Evolutionary conservation across 2,888 invertebrate species (phyloP).

Genomic region (Achlya flavicornis): DNA sequence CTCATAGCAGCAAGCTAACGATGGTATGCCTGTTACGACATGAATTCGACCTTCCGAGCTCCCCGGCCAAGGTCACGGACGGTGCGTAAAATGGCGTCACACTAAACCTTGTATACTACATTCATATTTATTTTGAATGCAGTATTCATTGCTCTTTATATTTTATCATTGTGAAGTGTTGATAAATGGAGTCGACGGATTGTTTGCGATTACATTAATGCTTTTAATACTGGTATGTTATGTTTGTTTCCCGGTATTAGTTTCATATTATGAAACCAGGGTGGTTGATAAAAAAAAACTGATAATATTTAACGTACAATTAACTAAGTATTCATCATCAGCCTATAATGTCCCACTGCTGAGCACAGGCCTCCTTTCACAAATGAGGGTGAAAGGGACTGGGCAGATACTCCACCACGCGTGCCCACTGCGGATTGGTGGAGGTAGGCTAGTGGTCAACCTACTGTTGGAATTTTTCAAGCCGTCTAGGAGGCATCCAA

Average conservation of each 20-base stretch:
- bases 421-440: no score
- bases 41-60: constrained; percentile 35
- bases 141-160: constrained; percentile 3
- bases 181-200: background rate
- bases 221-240: background rate
- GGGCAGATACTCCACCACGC: no score
- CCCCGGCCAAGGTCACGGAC: constrained; percentile 50
- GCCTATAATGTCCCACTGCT: no score
- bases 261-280: background rate
- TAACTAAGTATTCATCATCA: no score
- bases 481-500: no score
- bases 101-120: background rate
- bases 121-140: constrained; percentile 6
- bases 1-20: constrained; percentile 1
- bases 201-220: constrained; percentile 4
- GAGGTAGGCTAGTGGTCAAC: no score
- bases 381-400: no score
- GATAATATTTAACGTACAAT: no score
- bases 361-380: no score
- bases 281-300: no score
- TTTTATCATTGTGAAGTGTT: constrained; percentile 3
- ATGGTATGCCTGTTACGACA: constrained; percentile 21
- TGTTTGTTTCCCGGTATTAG: background rate
- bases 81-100: constrained; percentile 53
- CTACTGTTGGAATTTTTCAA: no score